Evolutionary conservation across 2,113 vertebrate genomes (phyloP), one percentile per base, ranked within the genome.

Genomic region (Ochotona princeps): DNA sequence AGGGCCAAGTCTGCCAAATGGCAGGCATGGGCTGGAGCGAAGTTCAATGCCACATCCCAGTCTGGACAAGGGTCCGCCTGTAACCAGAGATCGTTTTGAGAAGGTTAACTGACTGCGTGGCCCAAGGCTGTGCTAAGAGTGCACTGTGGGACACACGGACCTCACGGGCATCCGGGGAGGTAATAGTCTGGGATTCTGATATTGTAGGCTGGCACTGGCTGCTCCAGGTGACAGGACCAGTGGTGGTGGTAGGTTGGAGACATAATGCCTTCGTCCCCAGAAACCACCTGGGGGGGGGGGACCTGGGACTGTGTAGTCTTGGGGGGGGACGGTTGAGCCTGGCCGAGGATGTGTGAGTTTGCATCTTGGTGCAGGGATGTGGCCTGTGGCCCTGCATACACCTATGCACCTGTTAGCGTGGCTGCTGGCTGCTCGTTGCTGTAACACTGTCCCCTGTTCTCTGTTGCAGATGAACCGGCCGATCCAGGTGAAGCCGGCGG

Each of bases 401-500:
- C 11, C 7, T 20, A 30, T 20, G 69, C 14, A 1, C 20, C 65
- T 54, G 4, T 1, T 63, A 60, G n/a, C 13, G 23, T 57, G 63
- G 14, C 38, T 9, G 57, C 47, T 51, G 49, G 81, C 57, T 38
- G 61, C 83, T 66, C 13, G 4, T 17, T 1, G 7, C 76, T 21
- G 67, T 96, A 87, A 91, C 20, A 9, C 91, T 75, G 82, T 28
- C 70, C 94, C 89, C 95, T 97, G 92, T 96, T 95, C 96, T 98
- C 97, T 93, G 96, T 98, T 98, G 54, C 98, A 99, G 99, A 99
- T 99, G 99, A 99, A 99, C 98, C 99, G 99, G 98, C 99, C 99
- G 0, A 99, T 99, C 99, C 99, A 99, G 98, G 99, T 99, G 99
- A 99, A 99, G 98, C 99, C 99, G 54, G 99, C 99, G 87, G 99